These are phyloP conservation scores for Premnoplex brunnescens DNA, from an alignment of 2,797 vertebrate species.

Conservation along the genomic window DNA sequence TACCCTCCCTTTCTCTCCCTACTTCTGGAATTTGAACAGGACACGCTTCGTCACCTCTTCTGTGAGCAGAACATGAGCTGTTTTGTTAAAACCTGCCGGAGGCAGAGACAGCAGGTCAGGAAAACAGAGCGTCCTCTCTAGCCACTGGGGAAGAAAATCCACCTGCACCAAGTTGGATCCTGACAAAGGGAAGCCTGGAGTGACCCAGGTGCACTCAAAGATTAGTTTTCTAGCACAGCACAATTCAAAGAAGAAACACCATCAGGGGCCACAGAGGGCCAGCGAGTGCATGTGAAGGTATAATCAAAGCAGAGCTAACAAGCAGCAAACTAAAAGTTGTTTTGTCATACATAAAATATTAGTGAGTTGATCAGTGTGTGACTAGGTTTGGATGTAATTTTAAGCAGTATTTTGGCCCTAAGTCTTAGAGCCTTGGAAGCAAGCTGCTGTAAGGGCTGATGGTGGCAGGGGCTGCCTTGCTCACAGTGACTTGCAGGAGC, in stretches of 20 bases:
- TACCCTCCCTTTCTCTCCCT: not conserved
- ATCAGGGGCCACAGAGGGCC: not conserved
- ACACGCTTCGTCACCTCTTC: not conserved
- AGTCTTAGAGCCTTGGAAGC: not conserved
- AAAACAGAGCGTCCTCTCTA: not conserved
- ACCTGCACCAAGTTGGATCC: not conserved
- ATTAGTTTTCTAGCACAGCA: not conserved
- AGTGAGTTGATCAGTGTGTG: not conserved
- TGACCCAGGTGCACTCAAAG: not conserved
- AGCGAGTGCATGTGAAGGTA: accelerated
- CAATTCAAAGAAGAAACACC: not conserved
- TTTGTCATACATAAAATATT: not conserved
- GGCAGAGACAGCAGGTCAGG: not conserved
- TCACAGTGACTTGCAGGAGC: not conserved
- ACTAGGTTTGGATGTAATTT: not conserved
- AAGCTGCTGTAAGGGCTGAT: not conserved
- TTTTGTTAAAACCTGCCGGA: not conserved
- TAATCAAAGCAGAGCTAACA: not conserved
- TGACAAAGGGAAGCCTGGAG: not conserved
- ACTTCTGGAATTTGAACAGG: not conserved
- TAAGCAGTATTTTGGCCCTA: not conserved
- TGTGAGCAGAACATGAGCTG: not conserved
- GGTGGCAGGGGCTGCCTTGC: not conserved
- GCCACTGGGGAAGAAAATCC: not conserved
- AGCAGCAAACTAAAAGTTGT: not conserved